Evolutionary conservation across 2,888 invertebrate genomes (phyloP), one percentile per base, ranked within the genome.

Genomic region (Sminthurides aquaticus): DNA sequence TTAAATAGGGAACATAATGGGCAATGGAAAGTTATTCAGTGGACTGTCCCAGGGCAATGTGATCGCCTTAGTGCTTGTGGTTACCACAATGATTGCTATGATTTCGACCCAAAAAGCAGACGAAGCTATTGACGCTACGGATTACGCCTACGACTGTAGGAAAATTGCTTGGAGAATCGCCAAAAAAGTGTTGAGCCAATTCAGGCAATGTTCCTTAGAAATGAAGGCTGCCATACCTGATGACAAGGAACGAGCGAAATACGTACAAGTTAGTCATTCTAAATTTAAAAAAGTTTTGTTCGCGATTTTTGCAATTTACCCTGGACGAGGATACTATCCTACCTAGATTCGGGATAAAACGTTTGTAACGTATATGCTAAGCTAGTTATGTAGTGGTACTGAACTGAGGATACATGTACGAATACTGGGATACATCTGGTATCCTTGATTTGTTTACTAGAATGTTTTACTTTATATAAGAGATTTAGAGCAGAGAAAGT

Each of bases 81-180:
- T 15, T 15, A 34, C 43, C 43, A 34, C 43, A 15, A 11, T 34
- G 15, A 15, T 34, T 34, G 43, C 43, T 11, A 34, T 34, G 52
- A 52, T 20, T 20, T 15, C 5, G 20, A 52, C 52, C 20, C 5
- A 52, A 15, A 8, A 11, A 18, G 43, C 8, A 8, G 52, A 52
- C 5, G 20, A 20, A 8, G 11, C 22, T 20, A 8, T 52, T 8
- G 52, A 52, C 20, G 52, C 52, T 18, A 5, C 18, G 5, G 52
- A 52, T 5, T 52, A 52, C 52, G 52, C 22, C 20, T 66, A 56
- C 29, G 68, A 71, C 43, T 72, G 72, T 58, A 66, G 64, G 52
- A 66, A 68, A 34, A 27, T 70, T 20, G 65, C 67, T 28, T 62
- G 70, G 65, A 67, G 64, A 55, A 69, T 65, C 26, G 73, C 64